These are phyloP conservation scores for Rhizomys pruinosus DNA, from an alignment of 2,113 vertebrate genomes.

Conservation along the genomic window DNA sequence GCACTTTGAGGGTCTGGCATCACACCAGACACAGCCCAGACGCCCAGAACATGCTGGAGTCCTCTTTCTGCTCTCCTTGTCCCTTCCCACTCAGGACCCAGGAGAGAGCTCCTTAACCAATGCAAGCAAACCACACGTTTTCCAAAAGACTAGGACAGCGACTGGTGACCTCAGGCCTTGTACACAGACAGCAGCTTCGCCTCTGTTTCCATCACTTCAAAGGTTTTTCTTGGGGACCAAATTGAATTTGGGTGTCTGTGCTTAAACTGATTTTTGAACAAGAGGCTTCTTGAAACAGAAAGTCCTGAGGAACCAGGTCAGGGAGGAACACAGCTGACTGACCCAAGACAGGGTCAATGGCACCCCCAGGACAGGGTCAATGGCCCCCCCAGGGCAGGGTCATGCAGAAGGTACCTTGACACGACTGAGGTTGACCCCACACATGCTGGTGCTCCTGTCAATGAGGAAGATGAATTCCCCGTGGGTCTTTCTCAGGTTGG, in stretches of 20 bases:
- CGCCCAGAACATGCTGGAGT: background rate
- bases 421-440: conserved; percentile 86
- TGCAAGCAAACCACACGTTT: background rate
- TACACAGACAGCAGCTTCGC: background rate
- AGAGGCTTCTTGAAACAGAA: background rate
- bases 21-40: background rate
- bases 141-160: background rate
- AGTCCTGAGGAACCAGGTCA: background rate
- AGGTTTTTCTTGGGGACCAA: conserved; percentile 18
- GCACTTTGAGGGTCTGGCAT: background rate
- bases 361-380: background rate
- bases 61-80: background rate
- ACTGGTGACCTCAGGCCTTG: background rate
- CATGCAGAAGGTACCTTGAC: conserved; percentile 89
- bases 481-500: conserved; percentile 89
- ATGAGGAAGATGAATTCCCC: conserved; percentile 98
- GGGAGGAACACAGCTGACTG: background rate
- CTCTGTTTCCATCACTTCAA: background rate
- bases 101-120: background rate
- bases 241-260: conserved; percentile 18
- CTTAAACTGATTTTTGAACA: conserved; percentile 29
- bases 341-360: too few relatives aligned
- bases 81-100: background rate
- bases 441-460: conserved; percentile 95
- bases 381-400: background rate